Percentiles rank a stretch among this genome's conserved stretches.
Conservation (phyloP, 2,888 invertebrate species). For the Cremastobaeus sp. region DNA sequence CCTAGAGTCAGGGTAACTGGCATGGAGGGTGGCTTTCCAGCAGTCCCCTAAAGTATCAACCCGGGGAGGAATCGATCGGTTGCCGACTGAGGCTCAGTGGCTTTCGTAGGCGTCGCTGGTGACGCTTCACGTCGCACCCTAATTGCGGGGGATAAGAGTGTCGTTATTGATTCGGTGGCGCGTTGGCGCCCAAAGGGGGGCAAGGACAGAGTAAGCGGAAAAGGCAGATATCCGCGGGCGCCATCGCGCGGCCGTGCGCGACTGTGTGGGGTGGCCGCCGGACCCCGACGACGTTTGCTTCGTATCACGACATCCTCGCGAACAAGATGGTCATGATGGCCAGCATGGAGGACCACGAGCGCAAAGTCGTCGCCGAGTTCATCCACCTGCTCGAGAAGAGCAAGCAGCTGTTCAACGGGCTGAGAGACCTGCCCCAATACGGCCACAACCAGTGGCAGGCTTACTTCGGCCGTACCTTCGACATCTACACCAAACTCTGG, state of each 20-base stretch:
- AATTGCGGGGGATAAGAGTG: conserved; percentile 60
- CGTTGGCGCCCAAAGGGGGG: conserved; percentile 55
- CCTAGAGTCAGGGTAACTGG: too few species aligned
- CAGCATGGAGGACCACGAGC: conserved; percentile 90
- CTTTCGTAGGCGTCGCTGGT: conserved; percentile 40
- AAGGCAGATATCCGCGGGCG: conserved; percentile 60
- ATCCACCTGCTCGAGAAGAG: conserved; percentile 97
- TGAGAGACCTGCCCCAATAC: conserved; percentile 97
- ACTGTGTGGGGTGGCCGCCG: conserved; percentile 61
- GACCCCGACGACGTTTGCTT: conserved; percentile 57
- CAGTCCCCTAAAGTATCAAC: conserved; percentile 25
- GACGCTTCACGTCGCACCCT: conserved; percentile 45
- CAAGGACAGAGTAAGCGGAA: conserved; percentile 52
- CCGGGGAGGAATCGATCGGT: conserved; percentile 33
- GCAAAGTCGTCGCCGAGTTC: conserved; percentile 96
- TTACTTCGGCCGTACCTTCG: conserved; percentile 97
- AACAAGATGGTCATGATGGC: conserved; percentile 86
- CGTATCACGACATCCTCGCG: conserved; percentile 57
- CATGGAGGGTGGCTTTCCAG: neutral
- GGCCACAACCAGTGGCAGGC: conserved; percentile 99
- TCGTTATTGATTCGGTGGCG: conserved; percentile 61
- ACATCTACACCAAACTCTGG: conserved; percentile 98
- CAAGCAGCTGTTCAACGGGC: conserved; percentile 97
- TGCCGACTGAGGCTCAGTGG: conserved; percentile 47
- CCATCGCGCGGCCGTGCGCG: conserved; percentile 63